Evolutionary conservation across 2,888 invertebrate genomes (phyloP).

Genomic region (Lycocerus yunnanus): DNA sequence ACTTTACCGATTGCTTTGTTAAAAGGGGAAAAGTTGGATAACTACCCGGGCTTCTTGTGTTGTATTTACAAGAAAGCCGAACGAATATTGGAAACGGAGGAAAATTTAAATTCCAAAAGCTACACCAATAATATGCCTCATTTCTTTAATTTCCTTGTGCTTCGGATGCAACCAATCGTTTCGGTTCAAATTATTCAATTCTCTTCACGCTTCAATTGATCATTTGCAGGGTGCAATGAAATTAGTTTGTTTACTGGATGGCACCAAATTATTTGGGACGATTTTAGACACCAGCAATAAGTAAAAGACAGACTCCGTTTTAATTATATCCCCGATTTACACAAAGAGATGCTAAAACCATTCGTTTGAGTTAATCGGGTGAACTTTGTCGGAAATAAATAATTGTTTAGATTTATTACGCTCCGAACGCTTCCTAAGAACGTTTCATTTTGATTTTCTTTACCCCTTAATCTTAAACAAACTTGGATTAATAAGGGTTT

Average conservation of each 20-base stretch:
- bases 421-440: slow-evolving; percentile 18
- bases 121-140: slow-evolving; percentile 39
- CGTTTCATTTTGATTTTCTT: slow-evolving; percentile 15
- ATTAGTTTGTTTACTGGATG: slow-evolving; percentile 21
- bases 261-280: slow-evolving; percentile 10
- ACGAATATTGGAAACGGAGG: background rate
- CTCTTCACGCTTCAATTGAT: slow-evolving; percentile 32
- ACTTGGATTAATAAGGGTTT: slow-evolving; percentile 22
- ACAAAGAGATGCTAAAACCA: slow-evolving; percentile 46
- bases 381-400: slow-evolving; percentile 50
- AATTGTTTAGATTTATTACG: slow-evolving; percentile 50
- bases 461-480: slow-evolving; percentile 22
- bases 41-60: slow-evolving; percentile 5
- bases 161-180: slow-evolving; percentile 22
- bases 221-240: slow-evolving; percentile 7
- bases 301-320: slow-evolving; percentile 38
- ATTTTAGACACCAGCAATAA: slow-evolving; percentile 10
- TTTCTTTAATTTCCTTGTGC: slow-evolving; percentile 39
- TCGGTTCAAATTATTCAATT: slow-evolving; percentile 31
- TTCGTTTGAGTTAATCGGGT: slow-evolving; percentile 48
- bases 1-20: slow-evolving; percentile 28
- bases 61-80: background rate
- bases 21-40: slow-evolving; percentile 16
- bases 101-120: background rate
- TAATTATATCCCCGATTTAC: slow-evolving; percentile 50